Percentiles rank a stretch among this genome's conserved stretches.
phyloP scores from a whole-genome alignment of 2,797 vertebrate genomes.

The Sebastolobus altivelis region DNA sequence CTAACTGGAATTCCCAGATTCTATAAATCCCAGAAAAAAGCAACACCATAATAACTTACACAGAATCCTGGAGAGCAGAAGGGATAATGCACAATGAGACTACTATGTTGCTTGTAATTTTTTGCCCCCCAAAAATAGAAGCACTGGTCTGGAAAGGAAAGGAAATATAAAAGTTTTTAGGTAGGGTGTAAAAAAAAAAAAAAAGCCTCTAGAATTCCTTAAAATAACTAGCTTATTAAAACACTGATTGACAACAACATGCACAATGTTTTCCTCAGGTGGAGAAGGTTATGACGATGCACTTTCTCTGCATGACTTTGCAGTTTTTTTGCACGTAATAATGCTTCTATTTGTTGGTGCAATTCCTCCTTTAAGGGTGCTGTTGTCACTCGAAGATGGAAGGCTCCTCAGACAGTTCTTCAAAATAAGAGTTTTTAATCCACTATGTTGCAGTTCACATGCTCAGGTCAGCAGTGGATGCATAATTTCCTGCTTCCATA shows the following conservation, averaged over 20 bases:
- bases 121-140: constrained; percentile 58
- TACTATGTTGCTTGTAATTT: constrained; percentile 50
- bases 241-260: constrained; percentile 82
- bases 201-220: constrained; percentile 68
- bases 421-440: constrained; percentile 56
- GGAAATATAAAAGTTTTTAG: constrained; percentile 60
- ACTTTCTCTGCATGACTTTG: constrained; percentile 50
- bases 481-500: constrained; percentile 29
- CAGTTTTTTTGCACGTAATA: constrained; percentile 44
- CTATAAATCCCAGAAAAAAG: constrained; percentile 68
- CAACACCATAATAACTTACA: constrained; percentile 83
- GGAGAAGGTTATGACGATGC: constrained; percentile 53
- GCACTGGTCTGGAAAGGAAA: constrained; percentile 69
- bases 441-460: constrained; percentile 57
- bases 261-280: constrained; percentile 77
- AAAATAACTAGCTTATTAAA: constrained; percentile 85
- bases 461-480: constrained; percentile 59
- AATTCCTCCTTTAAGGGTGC: constrained; percentile 36
- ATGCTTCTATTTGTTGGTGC: constrained; percentile 45
- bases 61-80: constrained; percentile 57
- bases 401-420: constrained; percentile 47
- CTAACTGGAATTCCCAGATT: constrained; percentile 71
- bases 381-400: constrained; percentile 25
- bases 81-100: constrained; percentile 63
- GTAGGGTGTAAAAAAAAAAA: constrained; percentile 51